Percentiles rank a stretch among this genome's conserved stretches.
phyloP scores from a whole-genome alignment of 2,888 invertebrate species.

The Lysandra bellargus region DNA sequence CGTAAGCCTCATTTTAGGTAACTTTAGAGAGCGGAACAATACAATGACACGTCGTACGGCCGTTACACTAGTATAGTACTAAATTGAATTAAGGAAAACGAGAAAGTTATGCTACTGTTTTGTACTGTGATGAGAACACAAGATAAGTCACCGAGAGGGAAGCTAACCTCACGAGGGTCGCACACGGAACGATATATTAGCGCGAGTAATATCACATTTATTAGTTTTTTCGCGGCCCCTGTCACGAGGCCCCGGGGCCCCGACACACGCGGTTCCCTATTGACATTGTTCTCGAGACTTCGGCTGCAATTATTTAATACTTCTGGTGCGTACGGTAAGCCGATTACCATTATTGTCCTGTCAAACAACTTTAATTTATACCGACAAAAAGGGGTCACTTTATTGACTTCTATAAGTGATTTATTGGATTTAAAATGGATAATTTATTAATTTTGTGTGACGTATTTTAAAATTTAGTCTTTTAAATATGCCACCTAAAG shows the following conservation, averaged over 20 bases:
- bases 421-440: not conserved
- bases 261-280: constrained; percentile 35
- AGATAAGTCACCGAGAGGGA: not conserved
- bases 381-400: constrained; percentile 28
- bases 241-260: not conserved
- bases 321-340: constrained; percentile 9
- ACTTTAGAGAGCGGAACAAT: no score
- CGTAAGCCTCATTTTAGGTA: no score
- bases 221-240: constrained; percentile 13
- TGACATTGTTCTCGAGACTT: constrained; percentile 42
- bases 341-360: constrained; percentile 30
- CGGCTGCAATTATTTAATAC: constrained; percentile 29
- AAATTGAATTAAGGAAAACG: no score
- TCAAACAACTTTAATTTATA: not conserved
- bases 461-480: not conserved
- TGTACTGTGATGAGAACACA: not conserved
- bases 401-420: constrained; percentile 30
- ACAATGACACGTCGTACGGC: no score
- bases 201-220: constrained; percentile 10
- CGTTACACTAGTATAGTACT: no score
- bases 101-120: no score
- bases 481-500: no score
- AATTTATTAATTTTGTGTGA: not conserved
- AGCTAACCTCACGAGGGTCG: not conserved
- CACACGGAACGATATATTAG: not conserved